These are phyloP conservation scores for Macroramphosus scolopax DNA, from an alignment of 2,797 vertebrate species.

Conservation along the genomic window DNA sequence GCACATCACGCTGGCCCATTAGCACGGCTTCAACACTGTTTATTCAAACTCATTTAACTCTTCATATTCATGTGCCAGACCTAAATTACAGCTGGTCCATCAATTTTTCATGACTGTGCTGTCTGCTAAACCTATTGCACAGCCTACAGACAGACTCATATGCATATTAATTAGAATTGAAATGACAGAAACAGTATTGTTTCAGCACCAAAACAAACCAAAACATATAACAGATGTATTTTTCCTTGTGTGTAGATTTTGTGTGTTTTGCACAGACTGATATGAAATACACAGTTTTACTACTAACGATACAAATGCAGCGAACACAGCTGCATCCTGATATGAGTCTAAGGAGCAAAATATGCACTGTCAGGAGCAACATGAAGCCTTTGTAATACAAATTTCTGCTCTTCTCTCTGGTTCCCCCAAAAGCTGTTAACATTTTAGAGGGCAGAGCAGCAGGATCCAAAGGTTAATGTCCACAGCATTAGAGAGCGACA, in stretches of 20 bases:
- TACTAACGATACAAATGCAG: constrained; percentile 9
- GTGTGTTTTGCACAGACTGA: constrained; percentile 8
- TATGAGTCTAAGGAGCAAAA: constrained; percentile 31
- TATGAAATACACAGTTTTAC: constrained; percentile 11
- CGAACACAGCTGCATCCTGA: constrained; percentile 18
- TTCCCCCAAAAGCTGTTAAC: constrained; percentile 51
- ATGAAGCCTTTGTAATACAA: constrained; percentile 27
- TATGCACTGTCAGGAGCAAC: constrained; percentile 35
- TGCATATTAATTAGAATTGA: constrained; percentile 66
- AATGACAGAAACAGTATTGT: constrained; percentile 70
- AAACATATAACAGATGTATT: neutral
- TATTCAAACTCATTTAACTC: constrained; percentile 46
- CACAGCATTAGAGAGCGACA: constrained; percentile 63
- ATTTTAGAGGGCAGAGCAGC: constrained; percentile 65
- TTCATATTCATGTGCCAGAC: constrained; percentile 43
- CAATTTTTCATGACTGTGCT: constrained; percentile 69
- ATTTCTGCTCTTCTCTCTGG: constrained; percentile 19
- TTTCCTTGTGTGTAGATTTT: neutral
- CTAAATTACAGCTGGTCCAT: constrained; percentile 62
- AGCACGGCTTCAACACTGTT: constrained; percentile 40
- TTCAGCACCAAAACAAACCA: constrained; percentile 39
- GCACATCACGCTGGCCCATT: constrained; percentile 26
- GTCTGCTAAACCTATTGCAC: constrained; percentile 61
- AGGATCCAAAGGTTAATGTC: constrained; percentile 74
- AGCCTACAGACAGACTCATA: constrained; percentile 61